These are phyloP conservation scores for Motacilla tschutschensis DNA, from an alignment of 2,113 vertebrate genomes.

Conservation along the genomic window DNA sequence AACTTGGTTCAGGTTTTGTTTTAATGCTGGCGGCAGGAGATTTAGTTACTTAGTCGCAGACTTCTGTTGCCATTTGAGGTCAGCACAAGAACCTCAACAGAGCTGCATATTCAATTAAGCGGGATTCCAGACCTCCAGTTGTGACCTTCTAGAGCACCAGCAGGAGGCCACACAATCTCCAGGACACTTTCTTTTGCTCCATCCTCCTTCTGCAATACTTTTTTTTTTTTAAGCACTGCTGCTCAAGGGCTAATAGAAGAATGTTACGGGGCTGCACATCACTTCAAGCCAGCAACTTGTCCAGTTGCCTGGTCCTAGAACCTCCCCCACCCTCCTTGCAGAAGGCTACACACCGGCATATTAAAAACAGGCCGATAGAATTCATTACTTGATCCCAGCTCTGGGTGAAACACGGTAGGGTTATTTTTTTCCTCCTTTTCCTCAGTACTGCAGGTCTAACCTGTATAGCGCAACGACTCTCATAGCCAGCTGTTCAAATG, in stretches of 20 bases:
- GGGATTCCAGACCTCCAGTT: background rate
- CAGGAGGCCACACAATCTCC: background rate
- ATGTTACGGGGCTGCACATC: background rate
- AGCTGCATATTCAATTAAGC: rapidly evolving
- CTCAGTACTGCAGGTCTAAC: background rate
- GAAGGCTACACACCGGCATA: background rate
- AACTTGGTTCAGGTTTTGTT: background rate
- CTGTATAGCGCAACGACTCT: background rate
- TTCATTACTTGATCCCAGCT: background rate
- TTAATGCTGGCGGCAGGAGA: background rate
- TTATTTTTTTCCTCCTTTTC: background rate
- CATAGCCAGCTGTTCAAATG: background rate
- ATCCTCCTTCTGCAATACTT: background rate
- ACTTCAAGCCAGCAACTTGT: background rate
- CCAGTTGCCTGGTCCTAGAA: background rate
- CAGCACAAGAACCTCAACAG: background rate
- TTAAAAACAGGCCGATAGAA: background rate
- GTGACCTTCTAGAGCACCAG: background rate
- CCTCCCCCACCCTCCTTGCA: background rate
- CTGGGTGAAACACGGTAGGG: background rate
- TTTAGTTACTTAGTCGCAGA: background rate
- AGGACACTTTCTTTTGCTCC: background rate
- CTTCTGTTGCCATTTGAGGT: background rate
- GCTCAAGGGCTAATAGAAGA: background rate
- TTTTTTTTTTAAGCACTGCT: background rate